A percentile compares a stretch with the other conserved stretches of the same genome.
These are phyloP conservation scores for Caerostris extrusa DNA, from an alignment of 1,140 invertebrate genomes.

Conservation along the genomic window DNA sequence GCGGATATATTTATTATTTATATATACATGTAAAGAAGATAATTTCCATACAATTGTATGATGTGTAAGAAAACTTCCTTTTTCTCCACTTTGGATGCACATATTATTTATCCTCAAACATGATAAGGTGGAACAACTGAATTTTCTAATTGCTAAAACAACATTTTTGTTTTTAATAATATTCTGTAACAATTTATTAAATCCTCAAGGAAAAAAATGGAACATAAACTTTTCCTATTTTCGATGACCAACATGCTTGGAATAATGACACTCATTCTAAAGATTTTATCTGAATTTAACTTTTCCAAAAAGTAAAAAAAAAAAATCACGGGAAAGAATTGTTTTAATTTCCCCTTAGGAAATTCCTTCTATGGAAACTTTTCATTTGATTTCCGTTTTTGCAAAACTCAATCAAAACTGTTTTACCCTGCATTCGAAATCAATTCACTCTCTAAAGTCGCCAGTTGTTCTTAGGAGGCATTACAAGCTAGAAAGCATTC, in stretches of 20 bases:
- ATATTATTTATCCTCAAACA: too few relatives aligned
- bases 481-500: too few relatives aligned
- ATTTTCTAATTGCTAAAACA: too few relatives aligned
- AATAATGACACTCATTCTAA: neutral
- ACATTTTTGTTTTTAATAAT: too few relatives aligned
- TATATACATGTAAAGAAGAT: too few relatives aligned
- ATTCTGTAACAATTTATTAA: too few relatives aligned
- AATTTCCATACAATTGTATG: too few relatives aligned
- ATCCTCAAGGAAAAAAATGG: too few relatives aligned
- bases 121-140: too few relatives aligned
- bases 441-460: neutral
- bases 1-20: too few relatives aligned
- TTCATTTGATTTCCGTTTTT: conserved; percentile 15
- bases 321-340: neutral
- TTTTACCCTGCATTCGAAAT: neutral
- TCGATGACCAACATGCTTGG: neutral
- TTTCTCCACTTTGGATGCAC: too few relatives aligned
- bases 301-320: neutral
- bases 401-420: neutral
- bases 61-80: too few relatives aligned
- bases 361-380: neutral
- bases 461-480: neutral
- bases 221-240: neutral
- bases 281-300: neutral
- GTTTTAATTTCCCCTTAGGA: neutral